Percentiles rank a stretch among this genome's conserved stretches.
Evolutionary conservation across 1,140 invertebrate genomes (phyloP).

Genomic region (Drosophila arawakana): DNA sequence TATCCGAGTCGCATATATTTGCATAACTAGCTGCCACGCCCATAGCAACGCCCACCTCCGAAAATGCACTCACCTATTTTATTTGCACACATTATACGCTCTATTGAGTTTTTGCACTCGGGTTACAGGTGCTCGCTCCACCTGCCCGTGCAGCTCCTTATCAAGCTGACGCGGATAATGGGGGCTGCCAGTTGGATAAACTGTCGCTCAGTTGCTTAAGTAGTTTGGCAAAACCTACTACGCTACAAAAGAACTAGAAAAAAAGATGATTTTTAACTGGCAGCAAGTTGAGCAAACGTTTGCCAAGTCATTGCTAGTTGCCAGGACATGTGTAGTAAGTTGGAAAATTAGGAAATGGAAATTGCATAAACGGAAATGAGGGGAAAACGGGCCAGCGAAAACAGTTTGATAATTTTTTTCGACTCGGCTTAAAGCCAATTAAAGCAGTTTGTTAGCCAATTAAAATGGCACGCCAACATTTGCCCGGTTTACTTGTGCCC

Average conservation of each 20-base stretch:
- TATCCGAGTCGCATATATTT: conserved; percentile 31
- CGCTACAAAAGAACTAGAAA: no score
- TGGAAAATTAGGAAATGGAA: conserved; percentile 5
- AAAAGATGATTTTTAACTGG: conserved; percentile 22
- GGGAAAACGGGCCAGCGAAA: not conserved
- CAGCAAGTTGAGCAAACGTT: conserved; percentile 34
- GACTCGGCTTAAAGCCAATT: conserved; percentile 64
- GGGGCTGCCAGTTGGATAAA: conserved; percentile 36
- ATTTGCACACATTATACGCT: conserved; percentile 78
- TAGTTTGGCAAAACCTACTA: conserved; percentile 23
- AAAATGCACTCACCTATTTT: conserved; percentile 71
- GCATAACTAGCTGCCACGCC: conserved; percentile 56
- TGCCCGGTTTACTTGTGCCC: conserved; percentile 15
- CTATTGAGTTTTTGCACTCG: conserved; percentile 61
- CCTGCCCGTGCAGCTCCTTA: not conserved
- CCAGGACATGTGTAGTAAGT: conserved; percentile 12
- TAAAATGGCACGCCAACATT: conserved; percentile 61
- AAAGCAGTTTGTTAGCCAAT: conserved; percentile 78
- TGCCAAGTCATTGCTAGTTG: conserved; percentile 13
- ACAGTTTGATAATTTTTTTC: not conserved
- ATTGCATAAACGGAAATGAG: not conserved
- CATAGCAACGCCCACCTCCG: not conserved
- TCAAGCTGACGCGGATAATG: conserved; percentile 1
- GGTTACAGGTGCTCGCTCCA: not conserved
- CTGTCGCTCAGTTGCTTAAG: conserved; percentile 46